phyloP scores from a whole-genome alignment of 2,113 vertebrate genomes.

The Hydrolagus affinis region DNA sequence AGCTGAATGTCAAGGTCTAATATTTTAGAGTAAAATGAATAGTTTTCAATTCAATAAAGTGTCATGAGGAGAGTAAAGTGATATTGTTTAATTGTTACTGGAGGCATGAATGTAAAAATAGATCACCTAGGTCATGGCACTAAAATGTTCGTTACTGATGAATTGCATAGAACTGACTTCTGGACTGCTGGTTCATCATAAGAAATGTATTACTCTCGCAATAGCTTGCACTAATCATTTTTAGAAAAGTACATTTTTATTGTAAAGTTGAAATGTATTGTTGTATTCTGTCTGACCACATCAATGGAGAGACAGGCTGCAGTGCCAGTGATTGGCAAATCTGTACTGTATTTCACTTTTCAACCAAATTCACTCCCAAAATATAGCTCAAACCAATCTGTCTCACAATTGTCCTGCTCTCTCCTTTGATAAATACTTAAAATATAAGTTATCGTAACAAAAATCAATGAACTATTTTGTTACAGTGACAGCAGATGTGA shows the following conservation, averaged over 20 bases:
- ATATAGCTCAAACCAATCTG: not conserved
- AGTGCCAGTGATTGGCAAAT: not conserved
- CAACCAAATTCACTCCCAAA: not conserved
- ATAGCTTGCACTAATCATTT: not conserved
- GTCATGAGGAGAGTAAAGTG: not conserved
- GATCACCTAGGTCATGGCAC: constrained; percentile 13
- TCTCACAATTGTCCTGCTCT: not conserved
- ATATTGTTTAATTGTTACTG: constrained; percentile 22
- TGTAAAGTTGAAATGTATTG: no score
- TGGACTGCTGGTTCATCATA: not conserved
- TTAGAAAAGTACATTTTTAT: not conserved
- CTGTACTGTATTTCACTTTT: not conserved
- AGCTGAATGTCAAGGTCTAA: constrained; percentile 15
- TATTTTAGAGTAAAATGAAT: constrained; percentile 12
- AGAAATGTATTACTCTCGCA: not conserved
- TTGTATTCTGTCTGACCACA: not conserved
- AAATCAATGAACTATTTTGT: not conserved
- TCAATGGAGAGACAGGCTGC: not conserved
- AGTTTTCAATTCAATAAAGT: constrained; percentile 25
- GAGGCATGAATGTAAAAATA: constrained; percentile 4
- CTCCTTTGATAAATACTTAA: not conserved
- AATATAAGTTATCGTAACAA: not conserved
- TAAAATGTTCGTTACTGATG: constrained; percentile 21
- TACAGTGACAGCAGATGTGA: not conserved
- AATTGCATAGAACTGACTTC: not conserved